Conservation (phyloP, 1,140 invertebrate genomes). For the Melipona quadrifasciata region DNA sequence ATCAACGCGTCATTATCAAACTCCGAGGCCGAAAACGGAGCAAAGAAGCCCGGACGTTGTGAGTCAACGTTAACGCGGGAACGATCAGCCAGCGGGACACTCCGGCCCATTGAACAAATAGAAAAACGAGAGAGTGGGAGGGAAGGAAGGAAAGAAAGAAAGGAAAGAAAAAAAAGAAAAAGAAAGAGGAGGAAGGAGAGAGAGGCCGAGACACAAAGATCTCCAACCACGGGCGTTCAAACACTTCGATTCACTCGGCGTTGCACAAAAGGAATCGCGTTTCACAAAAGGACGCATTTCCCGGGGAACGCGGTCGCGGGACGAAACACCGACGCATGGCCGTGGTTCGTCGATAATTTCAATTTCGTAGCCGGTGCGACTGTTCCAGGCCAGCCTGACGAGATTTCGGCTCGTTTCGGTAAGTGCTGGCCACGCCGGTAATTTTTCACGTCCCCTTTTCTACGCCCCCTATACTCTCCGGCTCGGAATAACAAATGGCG, state of each 20-base stretch:
- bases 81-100: background rate
- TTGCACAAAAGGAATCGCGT: slow-evolving; percentile 24
- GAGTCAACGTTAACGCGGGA: background rate
- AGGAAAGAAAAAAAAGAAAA: background rate
- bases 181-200: background rate
- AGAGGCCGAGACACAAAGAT: background rate
- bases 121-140: background rate
- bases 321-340: background rate
- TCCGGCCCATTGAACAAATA: slow-evolving; percentile 22
- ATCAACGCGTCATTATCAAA: background rate
- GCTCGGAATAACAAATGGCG: slow-evolving; percentile 64
- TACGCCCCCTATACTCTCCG: background rate
- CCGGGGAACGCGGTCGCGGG: background rate
- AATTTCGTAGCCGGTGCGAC: slow-evolving; percentile 52
- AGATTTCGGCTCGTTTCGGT: slow-evolving; percentile 54
- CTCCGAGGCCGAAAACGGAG: background rate
- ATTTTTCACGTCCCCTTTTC: slow-evolving; percentile 65
- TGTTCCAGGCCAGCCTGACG: slow-evolving; percentile 43
- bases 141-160: no score
- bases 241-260: background rate
- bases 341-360: slow-evolving; percentile 51
- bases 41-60: background rate
- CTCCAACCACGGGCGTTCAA: background rate
- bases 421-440: slow-evolving; percentile 59
- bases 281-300: slow-evolving; percentile 8